Evolutionary conservation across 1,140 invertebrate species (phyloP).

Genomic region (Heliconius congener): DNA sequence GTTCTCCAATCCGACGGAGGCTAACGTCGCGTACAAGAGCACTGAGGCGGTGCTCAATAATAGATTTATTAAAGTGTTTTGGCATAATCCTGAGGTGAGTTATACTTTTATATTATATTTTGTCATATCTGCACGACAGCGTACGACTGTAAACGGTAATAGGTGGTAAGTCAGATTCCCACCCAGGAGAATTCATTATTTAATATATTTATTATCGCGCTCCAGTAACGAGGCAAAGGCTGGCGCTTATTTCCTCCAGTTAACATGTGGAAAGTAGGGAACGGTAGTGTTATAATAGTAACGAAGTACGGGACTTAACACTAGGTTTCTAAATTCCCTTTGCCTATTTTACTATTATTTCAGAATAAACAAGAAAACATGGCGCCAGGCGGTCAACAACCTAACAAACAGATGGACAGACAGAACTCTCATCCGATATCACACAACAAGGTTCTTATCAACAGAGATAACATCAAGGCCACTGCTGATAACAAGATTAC

Average conservation of each 20-base stretch:
- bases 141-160: too few species aligned
- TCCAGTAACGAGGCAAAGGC: too few species aligned
- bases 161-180: too few species aligned
- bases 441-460: conserved; percentile 81
- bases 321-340: too few species aligned
- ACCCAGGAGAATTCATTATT: too few species aligned
- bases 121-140: not conserved
- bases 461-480: conserved; percentile 74
- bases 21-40: conserved; percentile 95
- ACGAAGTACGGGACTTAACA: too few species aligned
- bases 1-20: conserved; percentile 93
- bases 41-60: conserved; percentile 98
- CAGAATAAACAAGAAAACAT: conserved; percentile 84
- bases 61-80: conserved; percentile 92
- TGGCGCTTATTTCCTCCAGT: too few species aligned
- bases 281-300: too few species aligned
- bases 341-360: too few species aligned
- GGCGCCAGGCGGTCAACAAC: conserved; percentile 71
- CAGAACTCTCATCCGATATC: conserved; percentile 62
- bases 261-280: too few species aligned
- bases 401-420: conserved; percentile 60
- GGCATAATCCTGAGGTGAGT: conserved; percentile 85
- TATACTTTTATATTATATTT: not conserved
- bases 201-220: too few species aligned
- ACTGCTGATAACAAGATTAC: conserved; percentile 57